Evolutionary conservation across 2,113 vertebrate species (phyloP).

Genomic region (Myxocyprinus asiaticus): DNA sequence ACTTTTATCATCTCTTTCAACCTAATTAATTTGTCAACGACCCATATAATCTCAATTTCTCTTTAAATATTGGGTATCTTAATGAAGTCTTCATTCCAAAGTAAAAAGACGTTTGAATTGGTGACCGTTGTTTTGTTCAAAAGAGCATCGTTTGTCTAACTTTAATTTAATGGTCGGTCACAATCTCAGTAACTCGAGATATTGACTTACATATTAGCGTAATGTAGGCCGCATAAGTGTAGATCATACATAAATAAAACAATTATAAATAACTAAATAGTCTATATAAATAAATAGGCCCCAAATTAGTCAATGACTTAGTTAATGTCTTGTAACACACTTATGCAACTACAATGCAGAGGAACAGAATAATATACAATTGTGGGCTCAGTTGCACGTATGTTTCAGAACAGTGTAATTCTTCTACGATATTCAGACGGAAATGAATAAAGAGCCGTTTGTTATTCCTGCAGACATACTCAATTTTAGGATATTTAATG

Average conservation of each 20-base stretch:
- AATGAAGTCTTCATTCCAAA: background rate
- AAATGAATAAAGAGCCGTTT: background rate
- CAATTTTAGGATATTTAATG: constrained; percentile 25
- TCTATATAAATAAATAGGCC: background rate
- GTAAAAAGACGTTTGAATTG: too few relatives aligned
- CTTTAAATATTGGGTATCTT: too few relatives aligned
- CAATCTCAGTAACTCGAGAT: background rate
- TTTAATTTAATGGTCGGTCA: constrained; percentile 16
- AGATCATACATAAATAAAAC: too few relatives aligned
- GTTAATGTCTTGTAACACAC: background rate
- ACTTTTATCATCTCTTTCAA: too few relatives aligned
- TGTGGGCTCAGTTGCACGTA: background rate
- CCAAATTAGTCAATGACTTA: constrained; percentile 15
- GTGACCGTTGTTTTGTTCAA: background rate
- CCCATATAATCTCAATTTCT: too few relatives aligned
- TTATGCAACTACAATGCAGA: background rate
- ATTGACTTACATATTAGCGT: background rate
- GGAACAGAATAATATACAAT: background rate
- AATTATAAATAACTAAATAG: too few relatives aligned
- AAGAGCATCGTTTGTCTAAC: constrained; percentile 13
- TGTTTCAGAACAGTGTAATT: background rate
- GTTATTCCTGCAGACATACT: background rate
- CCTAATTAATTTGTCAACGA: too few relatives aligned
- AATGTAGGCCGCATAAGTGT: background rate
- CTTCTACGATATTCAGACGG: background rate